Percentiles rank a stretch among this genome's conserved stretches.
Evolutionary conservation across 2,113 vertebrate species (phyloP).

Genomic region (Megaceryle maxima): DNA sequence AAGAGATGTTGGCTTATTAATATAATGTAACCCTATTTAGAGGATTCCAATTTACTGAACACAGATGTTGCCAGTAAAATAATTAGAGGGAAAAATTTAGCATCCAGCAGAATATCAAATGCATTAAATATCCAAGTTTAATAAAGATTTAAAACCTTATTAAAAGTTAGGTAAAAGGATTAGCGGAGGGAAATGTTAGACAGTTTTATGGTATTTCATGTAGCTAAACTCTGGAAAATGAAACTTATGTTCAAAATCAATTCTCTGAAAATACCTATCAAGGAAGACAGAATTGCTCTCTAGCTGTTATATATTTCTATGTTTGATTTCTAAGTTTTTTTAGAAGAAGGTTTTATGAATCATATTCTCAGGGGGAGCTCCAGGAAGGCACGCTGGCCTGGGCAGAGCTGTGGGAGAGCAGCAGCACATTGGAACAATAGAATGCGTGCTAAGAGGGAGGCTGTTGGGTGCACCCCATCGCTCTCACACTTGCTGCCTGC

Average conservation of each 20-base stretch:
- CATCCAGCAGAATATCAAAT: constrained; percentile 61
- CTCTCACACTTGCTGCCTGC: not conserved
- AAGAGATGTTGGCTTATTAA: constrained; percentile 71
- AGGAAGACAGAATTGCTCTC: not conserved
- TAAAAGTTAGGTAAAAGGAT: constrained; percentile 58
- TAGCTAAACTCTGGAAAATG: not conserved
- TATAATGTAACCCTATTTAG: constrained; percentile 71
- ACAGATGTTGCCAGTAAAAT: constrained; percentile 68
- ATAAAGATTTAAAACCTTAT: constrained; percentile 49
- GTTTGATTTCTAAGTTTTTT: not conserved
- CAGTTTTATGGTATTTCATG: not conserved
- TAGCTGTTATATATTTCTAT: not conserved
- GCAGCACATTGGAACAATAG: not conserved
- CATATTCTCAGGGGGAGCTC: not conserved
- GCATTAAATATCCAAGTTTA: constrained; percentile 69
- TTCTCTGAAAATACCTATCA: not conserved
- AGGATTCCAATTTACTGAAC: constrained; percentile 71
- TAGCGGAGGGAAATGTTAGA: constrained; percentile 33
- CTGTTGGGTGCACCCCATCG: accelerated
- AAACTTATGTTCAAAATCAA: not conserved
- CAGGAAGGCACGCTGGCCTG: not conserved
- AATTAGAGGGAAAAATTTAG: constrained; percentile 60
- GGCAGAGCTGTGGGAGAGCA: not conserved
- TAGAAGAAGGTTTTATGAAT: not conserved
- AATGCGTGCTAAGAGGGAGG: not conserved